Percentiles rank a stretch among this genome's conserved stretches.
Evolutionary conservation across 2,113 vertebrate species (phyloP).

Genomic region (Murina feae): DNA sequence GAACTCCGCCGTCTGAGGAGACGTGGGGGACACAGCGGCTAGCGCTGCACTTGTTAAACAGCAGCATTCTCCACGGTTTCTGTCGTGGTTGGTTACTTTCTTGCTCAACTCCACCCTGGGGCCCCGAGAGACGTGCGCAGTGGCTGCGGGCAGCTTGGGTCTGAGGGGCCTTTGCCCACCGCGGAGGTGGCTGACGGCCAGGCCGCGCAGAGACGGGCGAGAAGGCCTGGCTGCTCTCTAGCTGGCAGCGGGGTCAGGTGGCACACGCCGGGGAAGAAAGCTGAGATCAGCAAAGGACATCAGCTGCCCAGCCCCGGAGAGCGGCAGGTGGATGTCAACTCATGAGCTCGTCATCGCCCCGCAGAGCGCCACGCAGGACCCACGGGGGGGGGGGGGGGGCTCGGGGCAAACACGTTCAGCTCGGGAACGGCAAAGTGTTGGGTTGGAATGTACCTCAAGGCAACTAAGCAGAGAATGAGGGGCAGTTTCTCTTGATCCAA

Average conservation of each 20-base stretch:
- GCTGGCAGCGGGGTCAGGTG: accelerated
- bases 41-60: too few species aligned
- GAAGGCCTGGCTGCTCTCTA: background rate
- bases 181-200: too few species aligned
- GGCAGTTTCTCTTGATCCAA: background rate
- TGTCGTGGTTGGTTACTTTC: background rate
- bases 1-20: background rate
- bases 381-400: too few species aligned
- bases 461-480: too few species aligned
- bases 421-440: too few species aligned
- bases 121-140: accelerated
- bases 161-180: too few species aligned
- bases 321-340: background rate
- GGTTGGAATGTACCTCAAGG: too few species aligned
- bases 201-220: background rate
- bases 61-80: too few species aligned
- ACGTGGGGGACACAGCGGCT: background rate
- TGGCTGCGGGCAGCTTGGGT: background rate
- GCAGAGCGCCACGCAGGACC: accelerated
- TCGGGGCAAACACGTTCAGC: too few species aligned
- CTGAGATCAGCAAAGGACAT: background rate
- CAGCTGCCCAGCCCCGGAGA: background rate
- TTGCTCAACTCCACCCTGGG: background rate
- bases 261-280: background rate
- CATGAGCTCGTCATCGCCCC: background rate